Conservation (phyloP, 2,888 invertebrate genomes). For the Epsilonema sp. region DNA sequence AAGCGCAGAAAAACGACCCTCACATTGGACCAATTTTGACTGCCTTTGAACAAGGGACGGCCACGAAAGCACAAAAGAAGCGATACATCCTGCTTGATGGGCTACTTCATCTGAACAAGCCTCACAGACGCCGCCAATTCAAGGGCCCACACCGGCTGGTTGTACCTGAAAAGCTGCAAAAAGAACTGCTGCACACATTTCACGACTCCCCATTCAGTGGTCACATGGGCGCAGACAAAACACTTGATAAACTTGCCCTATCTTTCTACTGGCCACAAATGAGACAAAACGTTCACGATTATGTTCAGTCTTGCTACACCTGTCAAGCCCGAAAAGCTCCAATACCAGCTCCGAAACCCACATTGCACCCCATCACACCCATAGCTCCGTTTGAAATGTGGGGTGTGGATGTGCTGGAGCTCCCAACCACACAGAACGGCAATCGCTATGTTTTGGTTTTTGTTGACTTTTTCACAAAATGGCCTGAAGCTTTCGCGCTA, state of each 20-base stretch:
- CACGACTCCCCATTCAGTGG: slow-evolving; percentile 11
- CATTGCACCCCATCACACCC: slow-evolving; percentile 8
- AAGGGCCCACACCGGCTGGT: background rate
- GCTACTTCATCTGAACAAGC: no score
- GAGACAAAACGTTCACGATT: slow-evolving; percentile 8
- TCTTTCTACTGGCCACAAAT: slow-evolving; percentile 13
- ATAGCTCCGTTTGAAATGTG: slow-evolving; percentile 13
- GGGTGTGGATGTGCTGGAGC: slow-evolving; percentile 14
- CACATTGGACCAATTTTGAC: no score
- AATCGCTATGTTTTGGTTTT: slow-evolving; percentile 15
- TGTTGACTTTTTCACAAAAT: slow-evolving; percentile 13
- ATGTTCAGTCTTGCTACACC: slow-evolving; percentile 8
- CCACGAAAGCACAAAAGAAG: no score
- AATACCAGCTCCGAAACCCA: background rate
- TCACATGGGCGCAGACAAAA: slow-evolving; percentile 13
- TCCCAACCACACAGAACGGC: slow-evolving; percentile 9
- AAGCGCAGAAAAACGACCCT: no score
- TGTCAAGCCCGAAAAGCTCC: slow-evolving; percentile 10
- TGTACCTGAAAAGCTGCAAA: background rate
- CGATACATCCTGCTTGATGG: background rate
- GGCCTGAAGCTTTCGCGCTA: slow-evolving; percentile 16
- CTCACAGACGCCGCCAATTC: no score
- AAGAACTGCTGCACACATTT: background rate
- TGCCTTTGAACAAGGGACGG: no score
- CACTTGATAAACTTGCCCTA: slow-evolving; percentile 6